phyloP scores from a whole-genome alignment of 1,140 invertebrate species.

The Armadillidium nasatum region DNA sequence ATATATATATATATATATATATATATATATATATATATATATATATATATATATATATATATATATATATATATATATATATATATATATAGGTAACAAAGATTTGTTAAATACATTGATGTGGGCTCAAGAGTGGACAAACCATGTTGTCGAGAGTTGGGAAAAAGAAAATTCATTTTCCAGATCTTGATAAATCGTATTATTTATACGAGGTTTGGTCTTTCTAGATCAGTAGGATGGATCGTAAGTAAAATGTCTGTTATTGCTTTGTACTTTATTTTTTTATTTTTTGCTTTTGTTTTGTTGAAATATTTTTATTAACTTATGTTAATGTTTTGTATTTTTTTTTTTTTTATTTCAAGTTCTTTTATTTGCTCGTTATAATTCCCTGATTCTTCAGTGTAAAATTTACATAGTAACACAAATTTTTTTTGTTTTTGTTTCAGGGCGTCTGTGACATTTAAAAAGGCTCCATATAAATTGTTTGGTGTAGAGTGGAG shows the following conservation, averaged over 20 bases:
- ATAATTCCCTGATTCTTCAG: too few relatives aligned
- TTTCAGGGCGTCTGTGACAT: too few relatives aligned
- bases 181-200: not conserved
- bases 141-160: not conserved
- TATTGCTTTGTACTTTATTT: too few relatives aligned
- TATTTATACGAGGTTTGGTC: not conserved
- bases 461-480: too few relatives aligned
- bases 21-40: constrained; percentile 14
- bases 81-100: not conserved
- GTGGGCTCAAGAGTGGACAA: constrained; percentile 6
- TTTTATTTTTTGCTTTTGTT: too few relatives aligned
- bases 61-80: not conserved
- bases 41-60: constrained; percentile 14
- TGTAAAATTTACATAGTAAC: too few relatives aligned
- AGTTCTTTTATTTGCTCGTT: too few relatives aligned
- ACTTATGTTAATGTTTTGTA: too few relatives aligned
- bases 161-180: not conserved
- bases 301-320: too few relatives aligned
- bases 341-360: too few relatives aligned
- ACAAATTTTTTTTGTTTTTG: too few relatives aligned
- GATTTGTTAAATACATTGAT: not conserved
- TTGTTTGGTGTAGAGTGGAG: too few relatives aligned
- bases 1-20: not conserved
- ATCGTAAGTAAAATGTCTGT: not conserved
- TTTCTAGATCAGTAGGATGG: not conserved